Conservation (phyloP, 2,113 vertebrate species). For the Myiozetetes cayanensis region DNA sequence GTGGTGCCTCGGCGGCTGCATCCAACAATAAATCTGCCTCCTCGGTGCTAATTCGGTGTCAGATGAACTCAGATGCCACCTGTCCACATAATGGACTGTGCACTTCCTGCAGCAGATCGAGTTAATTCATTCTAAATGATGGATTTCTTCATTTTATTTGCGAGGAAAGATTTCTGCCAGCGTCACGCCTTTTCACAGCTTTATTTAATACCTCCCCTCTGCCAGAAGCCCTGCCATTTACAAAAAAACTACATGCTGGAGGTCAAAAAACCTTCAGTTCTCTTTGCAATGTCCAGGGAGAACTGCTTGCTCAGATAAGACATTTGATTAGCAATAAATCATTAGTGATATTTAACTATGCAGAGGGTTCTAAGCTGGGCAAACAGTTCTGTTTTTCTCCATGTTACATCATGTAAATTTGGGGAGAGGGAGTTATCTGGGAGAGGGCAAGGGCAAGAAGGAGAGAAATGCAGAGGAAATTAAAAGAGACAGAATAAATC, state of each 20-base stretch:
- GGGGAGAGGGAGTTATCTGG: not conserved
- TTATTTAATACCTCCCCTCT: not conserved
- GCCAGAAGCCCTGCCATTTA: not conserved
- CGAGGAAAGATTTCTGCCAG: not conserved
- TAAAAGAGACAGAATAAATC: constrained; percentile 38
- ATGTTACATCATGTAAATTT: not conserved
- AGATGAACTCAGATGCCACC: constrained; percentile 47
- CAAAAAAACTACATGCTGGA: not conserved
- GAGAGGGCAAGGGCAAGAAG: not conserved
- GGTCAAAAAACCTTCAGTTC: not conserved
- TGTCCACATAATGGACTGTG: constrained; percentile 37
- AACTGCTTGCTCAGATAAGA: not conserved
- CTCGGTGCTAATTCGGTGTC: constrained; percentile 42
- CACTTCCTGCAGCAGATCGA: constrained; percentile 46
- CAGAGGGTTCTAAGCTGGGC: not conserved
- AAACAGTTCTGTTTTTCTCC: not conserved
- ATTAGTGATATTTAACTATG: not conserved
- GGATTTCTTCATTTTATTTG: not conserved
- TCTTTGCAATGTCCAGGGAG: not conserved
- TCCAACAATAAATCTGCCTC: constrained; percentile 31
- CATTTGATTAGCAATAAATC: not conserved
- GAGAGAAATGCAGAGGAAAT: not conserved
- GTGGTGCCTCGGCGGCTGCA: constrained; percentile 2
- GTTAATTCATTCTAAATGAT: not conserved
- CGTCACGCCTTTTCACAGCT: fast-evolving